Evolutionary conservation across 2,113 vertebrate species (phyloP), one percentile per base, ranked within the genome.

Genomic region (Paraplagusia blochii): DNA sequence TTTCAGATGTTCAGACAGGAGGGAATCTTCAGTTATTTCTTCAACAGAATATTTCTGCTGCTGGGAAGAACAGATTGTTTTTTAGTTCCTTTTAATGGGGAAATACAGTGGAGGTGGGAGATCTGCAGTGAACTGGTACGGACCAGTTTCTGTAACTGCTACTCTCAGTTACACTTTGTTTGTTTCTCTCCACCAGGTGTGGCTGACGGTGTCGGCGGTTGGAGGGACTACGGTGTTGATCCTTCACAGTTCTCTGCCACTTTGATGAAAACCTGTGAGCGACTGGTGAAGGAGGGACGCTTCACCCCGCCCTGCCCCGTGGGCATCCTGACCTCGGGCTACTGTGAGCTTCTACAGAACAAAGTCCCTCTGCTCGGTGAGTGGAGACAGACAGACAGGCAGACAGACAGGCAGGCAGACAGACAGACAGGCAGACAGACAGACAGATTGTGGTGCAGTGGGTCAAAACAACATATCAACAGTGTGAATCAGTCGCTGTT

Each of bases 241-340:
- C 97, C 97, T 0, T 99, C 97, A 66, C 95, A 98, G 90, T 99
- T 99, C 90, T 99, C 97, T 61, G 93, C 93, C 85, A 99, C 97
- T 70, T 90, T 99, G 19, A 99, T 99, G 95, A 90, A 90, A 76
- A 96, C 95, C 0, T 99, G 97, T 39, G 97, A 99, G 80, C 92
- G 97, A 44, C 91, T 99, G 63, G 95, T 99, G 0, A 98, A 95
- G 79, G 96, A 98, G 87, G 97, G 96, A 60, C 93, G 95, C 74
- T 99, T 99, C 58, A 90, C 93, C 50, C 94, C 97, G 0, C 95
- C 90, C 77, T 93, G 92, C 58, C 97, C 97, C 14, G 94, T 99
- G 55, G 95, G 95, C 58, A 95, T 99, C 65, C 94, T 98, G 70
- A 98, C 95, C 1, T 90, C 95, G 10, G 93, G 94, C 65, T 99